Base-by-base conservation (phyloP, 2,113 vertebrate species). In the Sinocyclocheilus grahami region DNA sequence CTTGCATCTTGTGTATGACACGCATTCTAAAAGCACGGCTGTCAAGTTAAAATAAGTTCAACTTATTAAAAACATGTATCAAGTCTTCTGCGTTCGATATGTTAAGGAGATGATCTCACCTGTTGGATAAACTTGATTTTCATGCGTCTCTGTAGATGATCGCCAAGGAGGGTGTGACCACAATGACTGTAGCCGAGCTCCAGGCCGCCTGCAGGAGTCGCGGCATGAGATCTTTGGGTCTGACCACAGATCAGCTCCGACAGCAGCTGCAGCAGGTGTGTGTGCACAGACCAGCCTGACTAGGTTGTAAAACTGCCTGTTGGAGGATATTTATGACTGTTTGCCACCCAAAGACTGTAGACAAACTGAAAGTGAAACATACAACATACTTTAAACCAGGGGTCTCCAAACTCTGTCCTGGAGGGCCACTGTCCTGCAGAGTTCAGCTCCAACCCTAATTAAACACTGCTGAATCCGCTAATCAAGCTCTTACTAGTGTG, bases 221-320 rank as follows among this genome's bases (percentile, higher is more conserved):
- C 18, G 98, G 97, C 4, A 99, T 99, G 98, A 93, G 96, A 2
- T 97, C 98, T 0, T 37, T 99, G 90, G 98, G 98, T 39, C 94
- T 99, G 87, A 96, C 97, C 0, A 95, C 96, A 24, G 96, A 98
- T 33, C 97, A 98, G 39, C 96, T 99, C 0, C 94, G 88, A 78
- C 94, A 95, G 18, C 97, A 99, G 92, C 79, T 96, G 77, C 95
- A 95, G 86, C 95, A 96, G 93, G 95, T 96, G n/a, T 48, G 48
- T 51, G 33, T 33, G 20, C 60, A 65, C 58, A 86, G 18, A 51
- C 30, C 69, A n/a, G 46, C 18, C 79, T 65, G 24, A 46, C 39
- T 67, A 20, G 22, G 24, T 30, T 82, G n/a, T 67, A 48, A 67
- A 82, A 67, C 12, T 51, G 22, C 55, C 12, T 7, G 7, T 5